phyloP scores from a whole-genome alignment of 2,888 invertebrate species.

The Sinhomidia bicolor region DNA sequence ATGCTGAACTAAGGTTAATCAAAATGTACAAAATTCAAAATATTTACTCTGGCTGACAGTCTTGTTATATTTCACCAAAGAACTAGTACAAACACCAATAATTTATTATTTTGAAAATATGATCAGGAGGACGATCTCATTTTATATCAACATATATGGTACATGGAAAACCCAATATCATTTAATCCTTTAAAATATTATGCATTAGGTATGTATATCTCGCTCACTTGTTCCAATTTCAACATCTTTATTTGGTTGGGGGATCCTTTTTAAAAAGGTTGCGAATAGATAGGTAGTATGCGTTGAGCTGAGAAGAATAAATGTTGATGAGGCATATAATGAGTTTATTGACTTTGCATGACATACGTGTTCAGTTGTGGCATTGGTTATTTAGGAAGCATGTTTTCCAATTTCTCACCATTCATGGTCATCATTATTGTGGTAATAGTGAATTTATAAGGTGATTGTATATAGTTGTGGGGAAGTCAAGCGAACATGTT shows the following conservation, averaged over 20 bases:
- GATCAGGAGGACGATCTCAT: background rate
- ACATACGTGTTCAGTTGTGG: background rate
- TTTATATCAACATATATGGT: background rate
- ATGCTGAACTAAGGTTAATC: constrained; percentile 29
- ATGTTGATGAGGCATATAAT: constrained; percentile 45
- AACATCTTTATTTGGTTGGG: constrained; percentile 25
- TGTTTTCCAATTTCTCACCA: constrained; percentile 47
- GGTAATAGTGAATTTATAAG: constrained; percentile 8
- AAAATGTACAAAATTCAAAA: constrained; percentile 24
- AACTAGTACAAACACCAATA: background rate
- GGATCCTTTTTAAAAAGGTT: background rate
- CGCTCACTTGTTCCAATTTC: background rate
- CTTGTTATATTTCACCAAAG: background rate
- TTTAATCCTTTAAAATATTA: background rate
- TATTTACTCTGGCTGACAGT: constrained; percentile 26
- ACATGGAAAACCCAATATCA: background rate
- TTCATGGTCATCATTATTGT: constrained; percentile 55
- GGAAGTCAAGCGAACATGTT: background rate
- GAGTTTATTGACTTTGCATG: constrained; percentile 60
- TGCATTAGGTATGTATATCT: too few species aligned
- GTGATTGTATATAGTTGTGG: background rate
- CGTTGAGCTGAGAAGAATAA: background rate
- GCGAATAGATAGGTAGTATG: background rate
- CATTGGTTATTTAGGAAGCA: constrained; percentile 17
- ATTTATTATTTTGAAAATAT: constrained; percentile 22